Evolutionary conservation across 2,797 vertebrate species (phyloP), one percentile per base, ranked within the genome.

Genomic region (Benthosema pterotum): DNA sequence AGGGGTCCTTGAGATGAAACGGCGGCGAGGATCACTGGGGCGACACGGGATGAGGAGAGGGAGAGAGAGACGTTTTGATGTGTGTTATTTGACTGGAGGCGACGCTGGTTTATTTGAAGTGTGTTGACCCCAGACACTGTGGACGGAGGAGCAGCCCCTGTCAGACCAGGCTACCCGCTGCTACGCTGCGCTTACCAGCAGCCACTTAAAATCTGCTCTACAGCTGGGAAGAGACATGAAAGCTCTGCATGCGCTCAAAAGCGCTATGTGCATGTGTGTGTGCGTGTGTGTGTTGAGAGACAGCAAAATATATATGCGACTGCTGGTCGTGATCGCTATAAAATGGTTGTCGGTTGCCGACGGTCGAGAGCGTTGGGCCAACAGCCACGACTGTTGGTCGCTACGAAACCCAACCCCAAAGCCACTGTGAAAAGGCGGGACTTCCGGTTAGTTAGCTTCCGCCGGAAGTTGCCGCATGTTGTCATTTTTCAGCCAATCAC

Each of bases 51-150:
- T 57, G n/a, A 38, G 47, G 32, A 51, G 14, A 72, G 66, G 65
- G 12, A 25, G 32, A 42, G 54, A 63, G 50, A 22, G 69, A 69
- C n/a, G 64, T 65, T 52, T 46, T 38, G 16, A 59, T 53, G 25
- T 53, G 22, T 19, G 43, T 72, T 19, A 42, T 72, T 47, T 65
- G 64, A 69, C 57, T 47, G 32, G 63, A 53, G 63, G 32, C 80
- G 63, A 81, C 77, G 63, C 69, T 72, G 77, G 75, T 64, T n/a
- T 69, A 63, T 84, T 78, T 73, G 19, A 84, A 76, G 78, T 84
- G 77, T 1, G 51, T 55, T 59, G 64, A 76, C 59, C 71, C 14
- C 52, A 47, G 59, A 64, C 43, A 47, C 46, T 64, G 63, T 65
- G 60, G 49, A 64, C 70, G 70, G 49, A 64, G 72, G 70, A 83